A percentile compares a stretch with the other conserved stretches of the same genome.
Evolutionary conservation across 2,113 vertebrate species (phyloP).

Genomic region (Tangachromis dhanisi): DNA sequence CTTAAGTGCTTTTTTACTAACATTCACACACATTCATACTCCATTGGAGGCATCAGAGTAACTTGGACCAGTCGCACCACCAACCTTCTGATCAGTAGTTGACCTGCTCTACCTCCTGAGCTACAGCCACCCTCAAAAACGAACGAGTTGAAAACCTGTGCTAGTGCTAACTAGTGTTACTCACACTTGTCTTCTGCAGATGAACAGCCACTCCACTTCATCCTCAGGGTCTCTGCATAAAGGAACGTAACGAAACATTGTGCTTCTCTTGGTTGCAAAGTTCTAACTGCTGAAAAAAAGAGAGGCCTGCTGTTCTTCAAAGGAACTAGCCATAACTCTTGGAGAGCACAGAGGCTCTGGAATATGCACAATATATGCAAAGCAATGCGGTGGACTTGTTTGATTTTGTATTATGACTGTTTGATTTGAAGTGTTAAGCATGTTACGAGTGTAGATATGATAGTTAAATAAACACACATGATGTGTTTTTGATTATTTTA

Average conservation of each 20-base stretch:
- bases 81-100: background rate
- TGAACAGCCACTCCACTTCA: conserved; percentile 77
- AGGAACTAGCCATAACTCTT: conserved; percentile 36
- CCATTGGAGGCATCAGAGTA: background rate
- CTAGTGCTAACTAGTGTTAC: background rate
- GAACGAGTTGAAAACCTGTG: background rate
- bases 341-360: background rate
- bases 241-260: conserved; percentile 76
- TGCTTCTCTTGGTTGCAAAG: background rate
- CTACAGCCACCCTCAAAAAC: background rate
- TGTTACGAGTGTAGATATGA: background rate
- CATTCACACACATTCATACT: background rate
- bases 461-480: background rate
- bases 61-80: background rate
- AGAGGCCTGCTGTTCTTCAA: conserved; percentile 1
- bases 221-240: conserved; percentile 85
- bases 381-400: conserved; percentile 1
- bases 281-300: background rate
- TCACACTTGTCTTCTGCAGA: conserved; percentile 43
- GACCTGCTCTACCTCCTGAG: background rate
- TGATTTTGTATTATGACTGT: conserved; percentile 10
- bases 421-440: conserved; percentile 29
- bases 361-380: conserved; percentile 41
- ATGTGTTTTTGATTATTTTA: background rate
- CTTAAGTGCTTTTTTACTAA: background rate